Evolutionary conservation across 2,888 invertebrate species (phyloP).

Genomic region (Balanococcus diminutus): DNA sequence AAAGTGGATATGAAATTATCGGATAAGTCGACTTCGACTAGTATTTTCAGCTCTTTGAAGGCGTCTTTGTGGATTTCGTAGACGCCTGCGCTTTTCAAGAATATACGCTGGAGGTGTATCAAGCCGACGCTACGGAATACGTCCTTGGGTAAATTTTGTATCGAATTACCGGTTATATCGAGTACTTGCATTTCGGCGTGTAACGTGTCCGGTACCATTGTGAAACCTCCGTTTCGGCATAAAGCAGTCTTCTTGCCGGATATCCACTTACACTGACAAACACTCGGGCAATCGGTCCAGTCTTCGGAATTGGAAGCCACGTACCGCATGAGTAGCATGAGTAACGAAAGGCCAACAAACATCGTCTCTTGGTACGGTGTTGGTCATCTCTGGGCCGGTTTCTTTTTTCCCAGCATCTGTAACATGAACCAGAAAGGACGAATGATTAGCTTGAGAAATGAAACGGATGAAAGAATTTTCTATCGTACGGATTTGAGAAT

Average conservation of each 20-base stretch:
- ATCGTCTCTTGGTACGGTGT: slow-evolving; percentile 48
- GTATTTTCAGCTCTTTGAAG: slow-evolving; percentile 82
- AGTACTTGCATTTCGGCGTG: slow-evolving; percentile 83
- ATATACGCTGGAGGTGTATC: slow-evolving; percentile 83
- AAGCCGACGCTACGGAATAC: slow-evolving; percentile 80
- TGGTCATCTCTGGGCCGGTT: slow-evolving; percentile 51
- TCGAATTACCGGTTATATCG: slow-evolving; percentile 80
- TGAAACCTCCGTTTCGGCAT: slow-evolving; percentile 81
- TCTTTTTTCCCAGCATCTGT: slow-evolving; percentile 52
- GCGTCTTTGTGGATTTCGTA: slow-evolving; percentile 80
- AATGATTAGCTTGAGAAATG: too few species aligned
- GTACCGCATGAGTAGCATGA: slow-evolving; percentile 55
- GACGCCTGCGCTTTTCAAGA: slow-evolving; percentile 76
- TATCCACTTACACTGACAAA: slow-evolving; percentile 90
- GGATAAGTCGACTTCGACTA: slow-evolving; percentile 85
- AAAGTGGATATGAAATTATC: slow-evolving; percentile 78
- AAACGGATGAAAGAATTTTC: too few species aligned
- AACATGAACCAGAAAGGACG: neutral
- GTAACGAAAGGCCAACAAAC: slow-evolving; percentile 55
- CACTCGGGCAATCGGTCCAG: slow-evolving; percentile 86
- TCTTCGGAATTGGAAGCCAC: slow-evolving; percentile 65
- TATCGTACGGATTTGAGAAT: too few species aligned
- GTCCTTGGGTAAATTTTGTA: slow-evolving; percentile 76
- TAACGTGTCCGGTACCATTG: slow-evolving; percentile 74
- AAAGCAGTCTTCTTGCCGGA: slow-evolving; percentile 88